These are phyloP conservation scores for Acanthosepion esculentum DNA, from an alignment of 2,888 invertebrate genomes.

Conservation along the genomic window DNA sequence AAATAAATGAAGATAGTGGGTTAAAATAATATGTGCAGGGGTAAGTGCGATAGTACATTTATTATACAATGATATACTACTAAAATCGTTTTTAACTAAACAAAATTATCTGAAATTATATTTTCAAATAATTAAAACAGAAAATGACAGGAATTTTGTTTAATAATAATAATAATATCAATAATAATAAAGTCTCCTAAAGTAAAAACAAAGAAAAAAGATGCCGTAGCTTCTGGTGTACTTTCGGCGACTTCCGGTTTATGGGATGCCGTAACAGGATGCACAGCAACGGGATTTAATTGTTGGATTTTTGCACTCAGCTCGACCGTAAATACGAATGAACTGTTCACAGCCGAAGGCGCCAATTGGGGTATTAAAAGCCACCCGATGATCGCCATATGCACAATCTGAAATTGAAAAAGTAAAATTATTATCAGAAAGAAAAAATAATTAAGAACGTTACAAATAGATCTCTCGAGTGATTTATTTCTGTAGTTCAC, in stretches of 20 bases:
- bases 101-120: too few species aligned
- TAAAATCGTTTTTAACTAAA: too few species aligned
- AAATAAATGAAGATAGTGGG: too few species aligned
- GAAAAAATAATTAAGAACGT: too few species aligned
- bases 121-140: too few species aligned
- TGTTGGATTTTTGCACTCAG: slow-evolving; percentile 59
- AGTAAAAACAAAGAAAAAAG: not conserved
- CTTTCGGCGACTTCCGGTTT: not conserved
- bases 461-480: too few species aligned
- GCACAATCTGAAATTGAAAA: slow-evolving; percentile 60
- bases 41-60: too few species aligned
- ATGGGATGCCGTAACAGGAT: slow-evolving; percentile 60
- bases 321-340: slow-evolving; percentile 58
- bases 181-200: not conserved
- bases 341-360: slow-evolving; percentile 61
- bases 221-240: not conserved
- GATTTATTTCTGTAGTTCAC: too few species aligned
- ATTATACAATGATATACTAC: too few species aligned
- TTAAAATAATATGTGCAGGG: too few species aligned
- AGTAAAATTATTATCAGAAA: not conserved
- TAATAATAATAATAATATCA: not conserved
- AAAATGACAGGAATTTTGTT: not conserved
- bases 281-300: slow-evolving; percentile 63
- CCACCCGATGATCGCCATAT: slow-evolving; percentile 64
- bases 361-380: slow-evolving; percentile 60